Evolutionary conservation across 2,113 vertebrate genomes (phyloP).

Genomic region (Merops nubicus): DNA sequence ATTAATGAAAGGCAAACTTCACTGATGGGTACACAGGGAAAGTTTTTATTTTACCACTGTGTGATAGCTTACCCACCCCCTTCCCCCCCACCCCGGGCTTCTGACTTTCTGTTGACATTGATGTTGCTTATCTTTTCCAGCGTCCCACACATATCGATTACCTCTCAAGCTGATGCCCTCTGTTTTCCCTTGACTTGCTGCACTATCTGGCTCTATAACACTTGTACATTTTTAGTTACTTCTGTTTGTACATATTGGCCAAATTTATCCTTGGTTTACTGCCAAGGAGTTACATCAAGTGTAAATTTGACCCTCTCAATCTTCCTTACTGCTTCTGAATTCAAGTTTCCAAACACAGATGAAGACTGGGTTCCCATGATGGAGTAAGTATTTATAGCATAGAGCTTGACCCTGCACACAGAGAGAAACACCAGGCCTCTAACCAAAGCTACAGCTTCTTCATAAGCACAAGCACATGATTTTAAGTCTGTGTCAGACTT

Average conservation of each 20-base stretch:
- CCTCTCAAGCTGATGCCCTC: conserved; percentile 40
- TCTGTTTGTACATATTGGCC: conserved; percentile 14
- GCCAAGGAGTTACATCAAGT: not conserved
- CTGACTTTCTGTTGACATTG: conserved; percentile 66
- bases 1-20: not conserved
- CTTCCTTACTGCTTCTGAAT: not conserved
- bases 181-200: conserved; percentile 28
- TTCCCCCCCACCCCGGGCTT: no score
- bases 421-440: not conserved
- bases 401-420: not conserved
- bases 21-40: not conserved
- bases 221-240: conserved; percentile 45
- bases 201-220: conserved; percentile 22
- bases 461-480: not conserved
- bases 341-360: not conserved
- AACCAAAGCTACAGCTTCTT: not conserved
- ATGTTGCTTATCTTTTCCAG: conserved; percentile 50
- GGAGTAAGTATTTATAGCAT: not conserved
- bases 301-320: not conserved
- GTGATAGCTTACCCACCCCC: no score
- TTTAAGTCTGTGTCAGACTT: not conserved
- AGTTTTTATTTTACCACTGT: conserved; percentile 4
- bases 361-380: not conserved
- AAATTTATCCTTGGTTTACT: conserved; percentile 43
- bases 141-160: conserved; percentile 59